phyloP scores from a whole-genome alignment of 2,113 vertebrate genomes.

The Mola mola region DNA sequence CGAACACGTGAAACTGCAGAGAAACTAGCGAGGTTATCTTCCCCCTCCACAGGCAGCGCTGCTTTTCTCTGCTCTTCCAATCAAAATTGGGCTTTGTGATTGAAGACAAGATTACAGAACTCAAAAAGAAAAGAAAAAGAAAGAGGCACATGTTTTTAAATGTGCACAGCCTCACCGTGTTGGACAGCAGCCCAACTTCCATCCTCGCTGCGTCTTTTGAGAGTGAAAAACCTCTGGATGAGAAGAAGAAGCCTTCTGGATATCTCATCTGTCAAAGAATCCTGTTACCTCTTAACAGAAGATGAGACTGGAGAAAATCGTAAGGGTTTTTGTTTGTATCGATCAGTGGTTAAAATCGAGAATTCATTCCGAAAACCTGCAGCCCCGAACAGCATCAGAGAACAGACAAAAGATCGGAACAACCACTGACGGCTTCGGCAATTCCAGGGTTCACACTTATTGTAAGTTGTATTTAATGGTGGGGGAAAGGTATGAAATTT shows the following conservation, averaged over 20 bases:
- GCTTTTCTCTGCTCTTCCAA: slow-evolving; percentile 7
- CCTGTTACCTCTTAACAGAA: neutral
- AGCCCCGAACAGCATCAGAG: neutral
- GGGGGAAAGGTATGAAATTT: too few species aligned
- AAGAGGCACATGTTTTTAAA: slow-evolving; percentile 12
- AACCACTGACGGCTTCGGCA: too few species aligned
- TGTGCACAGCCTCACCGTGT: slow-evolving; percentile 1
- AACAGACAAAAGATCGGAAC: too few species aligned
- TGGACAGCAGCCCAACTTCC: slow-evolving; percentile 21
- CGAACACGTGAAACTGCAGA: neutral
- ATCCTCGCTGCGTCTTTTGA: neutral
- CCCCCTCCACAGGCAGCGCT: neutral
- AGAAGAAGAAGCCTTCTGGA: neutral
- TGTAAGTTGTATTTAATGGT: too few species aligned
- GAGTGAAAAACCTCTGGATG: slow-evolving; percentile 6
- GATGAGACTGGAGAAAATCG: neutral
- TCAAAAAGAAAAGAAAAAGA: neutral
- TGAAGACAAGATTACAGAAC: slow-evolving; percentile 29
- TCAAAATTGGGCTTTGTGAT: slow-evolving; percentile 8
- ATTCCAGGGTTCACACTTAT: too few species aligned
- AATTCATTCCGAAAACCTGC: slow-evolving; percentile 7
- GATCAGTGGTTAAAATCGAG: neutral
- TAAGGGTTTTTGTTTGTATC: slow-evolving; percentile 11
- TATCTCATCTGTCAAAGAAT: slow-evolving; percentile 8
- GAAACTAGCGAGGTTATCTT: slow-evolving; percentile 19